Base-by-base conservation (phyloP, 2,797 vertebrate genomes). In the Oreonectes daqikongensis region DNA sequence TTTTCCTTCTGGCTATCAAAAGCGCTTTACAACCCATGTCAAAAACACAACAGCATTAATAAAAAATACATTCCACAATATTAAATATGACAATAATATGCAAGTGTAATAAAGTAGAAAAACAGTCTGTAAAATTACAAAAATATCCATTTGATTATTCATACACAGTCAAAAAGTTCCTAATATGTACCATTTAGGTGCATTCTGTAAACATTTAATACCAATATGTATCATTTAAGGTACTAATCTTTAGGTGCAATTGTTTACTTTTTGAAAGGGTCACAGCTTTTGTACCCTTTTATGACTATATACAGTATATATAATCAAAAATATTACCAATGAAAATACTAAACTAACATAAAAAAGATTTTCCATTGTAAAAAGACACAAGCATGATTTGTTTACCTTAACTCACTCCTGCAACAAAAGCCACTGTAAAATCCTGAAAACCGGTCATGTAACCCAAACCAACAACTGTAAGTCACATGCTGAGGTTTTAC, bases 401-500 rank as follows among this genome's bases (percentile, higher is more conserved):
- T 28, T 11, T 40, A 40, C 40, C 8, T 32, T 52, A 5, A n/a
- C 20, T 8, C 15, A 18, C 14, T 18, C 28, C 20, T 28, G 1
- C 26, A 7, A 30, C 55, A 57, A 57, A 57, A 28, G 53, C 22
- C 53, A 26, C 24, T 22, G 53, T 57, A 57, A 59, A 59, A 28
- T 14, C 24, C 53, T 15, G 26, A 57, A 57, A 57, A 14, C 28
- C 18, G 12, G 50, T 61, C 28, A 81, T 44, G 35, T 73, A 30
- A 52, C 53, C 48, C 67, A 24, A 72, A 30, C 65, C 46, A 55
- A 30, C 24, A 40, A 72, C 61, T 69, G 30, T 42, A 72, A 17
- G 28, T 60, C 57, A 60, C 60, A 72, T 67, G 60, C 35, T 22
- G 63, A 65, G 69, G 48, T 79, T 81, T 82, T 82, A 80, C 24